Percentiles rank a stretch among this genome's conserved stretches.
Evolutionary conservation across 2,113 vertebrate genomes (phyloP).

Genomic region (Mustelus asterias): DNA sequence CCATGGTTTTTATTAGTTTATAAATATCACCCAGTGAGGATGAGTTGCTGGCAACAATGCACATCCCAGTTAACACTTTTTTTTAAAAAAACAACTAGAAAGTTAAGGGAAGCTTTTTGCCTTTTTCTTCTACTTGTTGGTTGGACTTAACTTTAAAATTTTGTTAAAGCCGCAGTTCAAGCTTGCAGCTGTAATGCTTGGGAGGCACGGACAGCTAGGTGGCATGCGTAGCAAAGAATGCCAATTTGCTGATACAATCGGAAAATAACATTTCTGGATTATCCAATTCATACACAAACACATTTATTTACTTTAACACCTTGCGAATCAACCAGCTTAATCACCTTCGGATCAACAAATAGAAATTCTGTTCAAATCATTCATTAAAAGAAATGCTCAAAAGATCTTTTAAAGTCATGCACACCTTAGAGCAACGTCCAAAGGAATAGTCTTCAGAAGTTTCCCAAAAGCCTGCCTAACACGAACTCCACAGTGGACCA

Average conservation of each 20-base stretch:
- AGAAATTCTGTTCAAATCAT: not conserved
- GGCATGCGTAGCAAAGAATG: not conserved
- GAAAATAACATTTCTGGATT: not conserved
- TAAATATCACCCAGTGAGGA: not conserved
- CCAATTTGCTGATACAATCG: not conserved
- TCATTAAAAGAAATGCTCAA: not conserved
- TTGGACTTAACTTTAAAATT: not conserved
- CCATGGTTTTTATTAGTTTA: too few species aligned
- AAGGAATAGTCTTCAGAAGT: constrained; percentile 80
- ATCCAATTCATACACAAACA: not conserved
- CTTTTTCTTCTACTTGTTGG: not conserved
- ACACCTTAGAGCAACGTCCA: constrained; percentile 85
- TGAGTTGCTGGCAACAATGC: not conserved
- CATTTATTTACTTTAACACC: not conserved
- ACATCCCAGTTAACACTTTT: not conserved
- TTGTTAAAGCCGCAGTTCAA: not conserved
- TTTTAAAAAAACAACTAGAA: not conserved
- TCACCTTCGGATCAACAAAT: not conserved
- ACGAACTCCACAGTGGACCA: constrained; percentile 80
- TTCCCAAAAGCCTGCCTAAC: constrained; percentile 89
- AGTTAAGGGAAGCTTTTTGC: not conserved
- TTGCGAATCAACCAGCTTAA: not conserved
- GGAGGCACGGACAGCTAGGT: not conserved
- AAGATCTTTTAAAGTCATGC: constrained; percentile 5
- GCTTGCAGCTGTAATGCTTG: not conserved